Conservation (phyloP, 2,797 vertebrate species). For the Semotilus atromaculatus region DNA sequence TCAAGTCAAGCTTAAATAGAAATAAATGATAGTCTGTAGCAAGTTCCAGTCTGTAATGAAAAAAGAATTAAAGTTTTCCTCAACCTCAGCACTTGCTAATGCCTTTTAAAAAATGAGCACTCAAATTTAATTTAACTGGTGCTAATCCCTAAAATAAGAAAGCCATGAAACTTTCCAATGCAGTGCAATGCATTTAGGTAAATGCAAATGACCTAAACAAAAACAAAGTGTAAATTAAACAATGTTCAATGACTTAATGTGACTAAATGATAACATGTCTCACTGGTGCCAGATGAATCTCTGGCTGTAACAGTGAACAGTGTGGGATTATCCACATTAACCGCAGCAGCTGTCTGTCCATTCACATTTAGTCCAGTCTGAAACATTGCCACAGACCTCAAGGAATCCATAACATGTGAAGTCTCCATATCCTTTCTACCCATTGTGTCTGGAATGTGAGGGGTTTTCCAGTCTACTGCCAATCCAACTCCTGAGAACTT, state of each 20-base stretch:
- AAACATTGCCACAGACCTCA: slow-evolving; percentile 73
- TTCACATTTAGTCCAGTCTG: slow-evolving; percentile 66
- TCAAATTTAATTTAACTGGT: slow-evolving; percentile 9
- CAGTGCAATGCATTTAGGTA: too few relatives aligned
- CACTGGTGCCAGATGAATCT: slow-evolving; percentile 55
- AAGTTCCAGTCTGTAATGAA: slow-evolving; percentile 14
- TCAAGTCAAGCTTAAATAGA: slow-evolving; percentile 29
- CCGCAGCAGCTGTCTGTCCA: slow-evolving; percentile 70
- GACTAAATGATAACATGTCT: slow-evolving; percentile 28
- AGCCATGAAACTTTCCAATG: not conserved
- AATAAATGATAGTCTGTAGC: not conserved
- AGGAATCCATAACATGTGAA: slow-evolving; percentile 71
- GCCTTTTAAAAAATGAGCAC: slow-evolving; percentile 10
- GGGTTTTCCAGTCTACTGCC: slow-evolving; percentile 75
- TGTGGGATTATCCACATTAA: slow-evolving; percentile 68
- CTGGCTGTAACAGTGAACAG: slow-evolving; percentile 63
- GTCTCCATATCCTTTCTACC: slow-evolving; percentile 62
- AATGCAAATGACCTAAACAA: not conserved
- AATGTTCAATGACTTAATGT: slow-evolving; percentile 40
- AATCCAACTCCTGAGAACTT: slow-evolving; percentile 65
- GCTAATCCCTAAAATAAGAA: slow-evolving; percentile 4
- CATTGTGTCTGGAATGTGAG: slow-evolving; percentile 71
- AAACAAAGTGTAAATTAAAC: slow-evolving; percentile 10
- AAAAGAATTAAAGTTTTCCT: slow-evolving; percentile 15
- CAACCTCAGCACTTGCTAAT: slow-evolving; percentile 4